Evolutionary conservation across 1,140 invertebrate species (phyloP).

Genomic region (Sesamia nonagrioides): DNA sequence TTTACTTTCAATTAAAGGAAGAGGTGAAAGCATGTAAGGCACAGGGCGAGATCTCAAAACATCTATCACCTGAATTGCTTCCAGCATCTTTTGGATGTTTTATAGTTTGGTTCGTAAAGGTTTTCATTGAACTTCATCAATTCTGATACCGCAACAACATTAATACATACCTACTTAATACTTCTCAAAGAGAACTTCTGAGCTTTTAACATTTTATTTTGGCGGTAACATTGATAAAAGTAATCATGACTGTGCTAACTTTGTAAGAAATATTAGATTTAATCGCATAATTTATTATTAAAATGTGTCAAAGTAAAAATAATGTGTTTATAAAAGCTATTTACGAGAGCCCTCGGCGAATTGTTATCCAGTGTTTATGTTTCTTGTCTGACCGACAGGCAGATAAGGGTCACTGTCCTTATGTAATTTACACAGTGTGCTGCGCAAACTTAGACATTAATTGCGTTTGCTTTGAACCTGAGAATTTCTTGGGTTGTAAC

Average conservation of each 20-base stretch:
- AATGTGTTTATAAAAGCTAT: constrained; percentile 15
- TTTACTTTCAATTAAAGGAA: neutral
- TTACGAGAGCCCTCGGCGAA: constrained; percentile 1
- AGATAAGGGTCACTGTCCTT: constrained; percentile 10
- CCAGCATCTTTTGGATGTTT: too few relatives aligned
- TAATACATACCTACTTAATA: too few relatives aligned
- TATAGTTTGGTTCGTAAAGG: too few relatives aligned
- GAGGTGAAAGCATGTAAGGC: too few relatives aligned
- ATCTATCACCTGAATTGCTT: too few relatives aligned
- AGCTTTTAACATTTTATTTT: neutral
- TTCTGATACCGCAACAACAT: neutral
- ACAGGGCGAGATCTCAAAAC: too few relatives aligned
- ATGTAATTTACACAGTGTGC: neutral
- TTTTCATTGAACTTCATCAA: neutral
- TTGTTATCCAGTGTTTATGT: constrained; percentile 5
- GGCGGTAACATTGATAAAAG: neutral
- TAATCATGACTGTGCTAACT: constrained; percentile 6
- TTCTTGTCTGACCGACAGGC: neutral
- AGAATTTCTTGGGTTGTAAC: neutral
- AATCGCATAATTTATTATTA: constrained; percentile 4
- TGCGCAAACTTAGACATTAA: constrained; percentile 19
- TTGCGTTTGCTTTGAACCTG: neutral
- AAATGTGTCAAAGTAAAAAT: constrained; percentile 16
- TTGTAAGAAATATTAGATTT: neutral
- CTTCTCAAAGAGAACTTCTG: neutral